These are phyloP conservation scores for Cosmopolites sordidus DNA, from an alignment of 2,888 invertebrate genomes.

Conservation along the genomic window DNA sequence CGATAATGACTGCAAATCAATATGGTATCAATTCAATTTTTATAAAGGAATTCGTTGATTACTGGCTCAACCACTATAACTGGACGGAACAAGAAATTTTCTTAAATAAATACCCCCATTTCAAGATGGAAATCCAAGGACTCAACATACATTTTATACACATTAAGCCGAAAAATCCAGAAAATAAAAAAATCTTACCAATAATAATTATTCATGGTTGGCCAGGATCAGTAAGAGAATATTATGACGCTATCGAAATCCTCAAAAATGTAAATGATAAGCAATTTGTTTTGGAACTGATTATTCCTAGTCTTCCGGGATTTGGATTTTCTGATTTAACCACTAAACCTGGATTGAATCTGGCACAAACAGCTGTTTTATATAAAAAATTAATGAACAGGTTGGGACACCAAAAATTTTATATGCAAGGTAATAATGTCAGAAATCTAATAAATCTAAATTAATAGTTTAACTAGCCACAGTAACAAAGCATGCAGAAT, in stretches of 20 bases:
- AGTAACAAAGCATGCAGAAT: too few relatives aligned
- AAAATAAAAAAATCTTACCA: conserved; percentile 52
- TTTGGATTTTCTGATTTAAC: conserved; percentile 50
- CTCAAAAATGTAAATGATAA: conserved; percentile 44
- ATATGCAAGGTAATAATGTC: conserved; percentile 63
- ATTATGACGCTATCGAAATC: conserved; percentile 69
- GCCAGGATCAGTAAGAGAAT: conserved; percentile 83
- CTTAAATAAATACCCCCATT: conserved; percentile 13
- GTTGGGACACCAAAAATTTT: conserved; percentile 63
- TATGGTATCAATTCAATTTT: conserved; percentile 6
- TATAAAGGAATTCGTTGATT: conserved; percentile 5
- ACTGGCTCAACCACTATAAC: conserved; percentile 8
- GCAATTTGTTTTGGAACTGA: conserved; percentile 62
- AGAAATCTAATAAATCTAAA: too few relatives aligned
- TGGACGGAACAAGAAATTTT: conserved; percentile 9
- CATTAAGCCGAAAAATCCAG: conserved; percentile 52
- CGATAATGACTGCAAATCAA: neutral
- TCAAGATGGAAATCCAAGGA: conserved; percentile 6
- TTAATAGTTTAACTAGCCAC: too few relatives aligned
- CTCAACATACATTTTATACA: conserved; percentile 56
- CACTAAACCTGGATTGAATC: conserved; percentile 57
- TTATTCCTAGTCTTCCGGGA: conserved; percentile 55
- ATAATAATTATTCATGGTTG: conserved; percentile 81
- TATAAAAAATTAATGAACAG: conserved; percentile 67
- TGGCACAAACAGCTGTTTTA: conserved; percentile 55